Percentiles rank a stretch among this genome's conserved stretches.
Evolutionary conservation across 2,888 invertebrate species (phyloP).

Genomic region (Pristionchus maxplancki): DNA sequence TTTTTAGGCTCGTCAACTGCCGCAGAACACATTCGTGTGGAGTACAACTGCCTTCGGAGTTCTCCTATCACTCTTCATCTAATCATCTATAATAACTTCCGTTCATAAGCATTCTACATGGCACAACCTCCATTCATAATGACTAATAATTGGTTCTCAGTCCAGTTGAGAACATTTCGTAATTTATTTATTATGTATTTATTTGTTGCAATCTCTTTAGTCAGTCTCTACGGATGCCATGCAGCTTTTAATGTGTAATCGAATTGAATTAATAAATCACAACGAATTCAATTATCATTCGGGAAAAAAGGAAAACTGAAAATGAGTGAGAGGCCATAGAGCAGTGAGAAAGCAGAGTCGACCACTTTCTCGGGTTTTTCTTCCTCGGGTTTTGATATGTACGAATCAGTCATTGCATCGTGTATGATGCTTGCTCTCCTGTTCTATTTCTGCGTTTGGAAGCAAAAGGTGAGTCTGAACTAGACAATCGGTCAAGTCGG

Average conservation of each 20-base stretch:
- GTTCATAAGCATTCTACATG: not conserved
- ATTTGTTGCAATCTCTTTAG: not conserved
- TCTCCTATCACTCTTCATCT: conserved; percentile 18
- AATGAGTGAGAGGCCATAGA: not conserved
- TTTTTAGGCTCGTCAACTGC: conserved; percentile 30
- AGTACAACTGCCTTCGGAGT: conserved; percentile 26
- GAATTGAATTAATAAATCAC: not conserved
- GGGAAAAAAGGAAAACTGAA: not conserved
- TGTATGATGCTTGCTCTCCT: not conserved
- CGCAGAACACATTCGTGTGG: conserved; percentile 47
- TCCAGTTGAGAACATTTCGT: not conserved
- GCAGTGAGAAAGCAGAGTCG: not conserved
- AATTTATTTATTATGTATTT: conserved; percentile 1
- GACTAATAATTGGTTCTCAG: not conserved
- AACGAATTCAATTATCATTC: not conserved
- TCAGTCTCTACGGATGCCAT: conserved; percentile 21
- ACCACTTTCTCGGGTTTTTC: not conserved
- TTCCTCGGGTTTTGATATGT: not conserved
- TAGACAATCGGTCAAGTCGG: too few relatives aligned
- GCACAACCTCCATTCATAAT: not conserved
- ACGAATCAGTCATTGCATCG: not conserved
- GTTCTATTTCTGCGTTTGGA: not conserved
- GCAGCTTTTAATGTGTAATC: conserved; percentile 2
- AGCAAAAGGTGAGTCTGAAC: not conserved
- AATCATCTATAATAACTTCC: not conserved